Base-by-base conservation (phyloP, 2,797 vertebrate genomes). In the Siniperca scherzeri region DNA sequence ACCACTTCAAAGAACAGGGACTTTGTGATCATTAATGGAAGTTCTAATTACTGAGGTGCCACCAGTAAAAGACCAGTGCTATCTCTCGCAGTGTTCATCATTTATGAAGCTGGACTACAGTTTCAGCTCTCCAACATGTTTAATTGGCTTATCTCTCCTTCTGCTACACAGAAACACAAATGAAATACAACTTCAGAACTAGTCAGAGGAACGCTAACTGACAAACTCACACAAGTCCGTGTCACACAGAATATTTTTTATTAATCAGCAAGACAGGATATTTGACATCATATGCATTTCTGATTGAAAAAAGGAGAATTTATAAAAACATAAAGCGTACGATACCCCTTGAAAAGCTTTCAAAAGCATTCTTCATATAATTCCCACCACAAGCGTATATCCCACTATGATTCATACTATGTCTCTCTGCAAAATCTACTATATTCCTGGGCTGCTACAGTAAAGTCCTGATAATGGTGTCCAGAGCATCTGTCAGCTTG, bases 11-110 rank as follows among this genome's bases (percentile, higher is more conserved):
- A 94, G 91, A 82, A 73, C 61, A 86, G 82, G 61, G 83, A 94
- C 91, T 95, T 91, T 90, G 90, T 90, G 93, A 94, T 94, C 89
- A 91, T 95, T 94, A 94, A 93, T 88, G 89, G 79, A 93, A 79
- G 78, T 93, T 90, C 89, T 95, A 94, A 95, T 95, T 95, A 94
- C 92, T 77, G 85, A 91, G 77, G 78, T 94, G 88, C 83, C 87
- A 91, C 89, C 88, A 92, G 91, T 88, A 88, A 89, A 85, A 74
- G 79, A 80, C 81, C 83, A 84, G 76, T 72, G 68, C 81, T 57
- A 61, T 85, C 80, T 88, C 89, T 86, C 25, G 4, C 73, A 68
- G 67, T 42, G 84, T 92, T 93, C 86, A 93, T 94, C 90, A 92
- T 92, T 95, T 94, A 93, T 90, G 88, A 92, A 93, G 88, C 83